These are phyloP conservation scores for Anarhynchus alexandrinus DNA, from an alignment of 2,113 vertebrate species.

Conservation along the genomic window DNA sequence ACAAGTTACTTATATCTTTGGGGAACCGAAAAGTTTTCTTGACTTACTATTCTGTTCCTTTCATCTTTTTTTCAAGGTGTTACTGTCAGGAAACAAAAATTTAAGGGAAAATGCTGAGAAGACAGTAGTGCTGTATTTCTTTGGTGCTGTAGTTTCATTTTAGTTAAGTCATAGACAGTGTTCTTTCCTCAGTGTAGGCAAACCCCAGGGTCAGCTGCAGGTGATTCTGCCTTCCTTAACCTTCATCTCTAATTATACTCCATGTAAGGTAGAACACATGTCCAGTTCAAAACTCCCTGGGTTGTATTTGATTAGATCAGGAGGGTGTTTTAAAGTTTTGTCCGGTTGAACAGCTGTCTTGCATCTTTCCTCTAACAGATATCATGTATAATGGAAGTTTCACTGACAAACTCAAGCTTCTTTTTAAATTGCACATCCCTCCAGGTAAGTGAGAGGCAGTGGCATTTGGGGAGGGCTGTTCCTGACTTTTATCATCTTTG, in stretches of 20 bases:
- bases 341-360: neutral
- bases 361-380: slow-evolving; percentile 75
- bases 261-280: neutral
- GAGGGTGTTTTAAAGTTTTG: neutral
- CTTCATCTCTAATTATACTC: neutral
- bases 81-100: neutral
- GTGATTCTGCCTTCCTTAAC: neutral
- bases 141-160: neutral
- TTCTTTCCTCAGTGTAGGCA: neutral
- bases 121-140: neutral
- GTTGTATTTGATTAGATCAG: neutral
- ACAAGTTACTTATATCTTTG: neutral
- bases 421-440: slow-evolving; percentile 95
- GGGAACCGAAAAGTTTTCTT: neutral
- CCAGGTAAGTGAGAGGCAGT: slow-evolving; percentile 79
- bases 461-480: neutral
- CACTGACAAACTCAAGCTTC: slow-evolving; percentile 93
- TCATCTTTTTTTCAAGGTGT: neutral
- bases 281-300: neutral
- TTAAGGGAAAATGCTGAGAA: neutral
- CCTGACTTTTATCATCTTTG: neutral
- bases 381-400: slow-evolving; percentile 89
- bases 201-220: neutral
- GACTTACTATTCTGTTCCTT: neutral
- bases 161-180: neutral